Evolutionary conservation across 30 jellyfish, hydroid and myxozoan species (phyloP).

Genomic region (Hydractinia echinata): DNA sequence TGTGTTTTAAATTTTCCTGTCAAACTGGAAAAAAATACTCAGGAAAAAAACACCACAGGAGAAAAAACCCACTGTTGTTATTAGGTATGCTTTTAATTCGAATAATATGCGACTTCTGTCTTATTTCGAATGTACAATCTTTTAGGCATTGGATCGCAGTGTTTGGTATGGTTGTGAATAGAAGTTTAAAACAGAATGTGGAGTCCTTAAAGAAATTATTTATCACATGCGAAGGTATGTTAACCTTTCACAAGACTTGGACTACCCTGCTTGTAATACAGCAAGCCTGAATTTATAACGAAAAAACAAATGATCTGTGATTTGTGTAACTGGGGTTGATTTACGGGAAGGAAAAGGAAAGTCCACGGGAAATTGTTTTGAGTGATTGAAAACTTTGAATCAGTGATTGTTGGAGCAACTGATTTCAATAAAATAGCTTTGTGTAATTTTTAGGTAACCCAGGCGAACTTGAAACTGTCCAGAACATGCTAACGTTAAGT

Average conservation of each 20-base stretch:
- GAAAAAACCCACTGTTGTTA: no score
- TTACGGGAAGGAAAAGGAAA: no score
- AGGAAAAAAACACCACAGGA: no score
- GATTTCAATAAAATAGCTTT: not conserved
- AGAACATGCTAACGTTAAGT: not conserved
- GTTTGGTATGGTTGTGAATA: constrained; percentile 56
- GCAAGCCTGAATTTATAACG: no score
- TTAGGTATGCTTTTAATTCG: no score
- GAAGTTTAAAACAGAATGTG: constrained; percentile 41
- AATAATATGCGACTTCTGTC: no score
- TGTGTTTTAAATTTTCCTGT: no score
- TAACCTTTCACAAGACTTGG: not conserved
- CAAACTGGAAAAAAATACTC: no score
- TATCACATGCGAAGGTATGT: constrained; percentile 53
- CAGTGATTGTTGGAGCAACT: not conserved
- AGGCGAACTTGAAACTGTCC: not conserved
- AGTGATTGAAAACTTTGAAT: no score
- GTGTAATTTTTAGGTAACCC: not conserved
- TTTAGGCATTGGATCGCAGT: constrained; percentile 97
- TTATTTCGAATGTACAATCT: not conserved
- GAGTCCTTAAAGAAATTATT: constrained; percentile 35
- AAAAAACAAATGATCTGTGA: no score
- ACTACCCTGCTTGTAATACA: not conserved
- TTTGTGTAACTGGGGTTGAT: no score
- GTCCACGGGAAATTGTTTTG: no score